Evolutionary conservation across 2,113 vertebrate species (phyloP).

Genomic region (Geococcyx californianus): DNA sequence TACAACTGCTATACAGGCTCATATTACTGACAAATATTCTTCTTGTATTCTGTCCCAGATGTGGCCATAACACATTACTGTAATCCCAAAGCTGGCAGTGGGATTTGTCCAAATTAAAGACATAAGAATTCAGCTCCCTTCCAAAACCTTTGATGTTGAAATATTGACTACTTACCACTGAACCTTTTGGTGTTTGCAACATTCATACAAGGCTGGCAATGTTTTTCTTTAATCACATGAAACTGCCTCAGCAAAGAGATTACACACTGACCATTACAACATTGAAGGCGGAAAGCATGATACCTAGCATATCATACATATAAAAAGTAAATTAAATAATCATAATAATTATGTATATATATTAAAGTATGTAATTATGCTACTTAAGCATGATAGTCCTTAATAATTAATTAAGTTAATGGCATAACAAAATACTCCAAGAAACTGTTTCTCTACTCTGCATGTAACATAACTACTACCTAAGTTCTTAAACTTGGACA

Average conservation of each 20-base stretch:
- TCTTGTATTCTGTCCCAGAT: background rate
- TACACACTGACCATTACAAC: background rate
- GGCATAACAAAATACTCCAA: background rate
- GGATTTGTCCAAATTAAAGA: background rate
- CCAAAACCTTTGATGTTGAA: background rate
- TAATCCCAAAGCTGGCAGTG: background rate
- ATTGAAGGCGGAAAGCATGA: background rate
- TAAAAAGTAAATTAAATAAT: background rate
- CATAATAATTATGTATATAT: background rate
- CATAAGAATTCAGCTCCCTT: background rate
- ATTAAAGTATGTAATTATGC: background rate
- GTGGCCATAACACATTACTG: background rate
- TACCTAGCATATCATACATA: background rate
- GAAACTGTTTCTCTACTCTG: background rate
- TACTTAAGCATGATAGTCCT: background rate
- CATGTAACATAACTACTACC: background rate
- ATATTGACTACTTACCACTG: background rate
- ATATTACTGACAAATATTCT: background rate
- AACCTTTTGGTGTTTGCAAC: background rate
- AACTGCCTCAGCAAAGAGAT: background rate
- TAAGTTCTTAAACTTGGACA: background rate
- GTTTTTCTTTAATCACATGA: background rate
- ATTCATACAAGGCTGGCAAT: background rate
- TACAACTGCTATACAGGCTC: background rate
- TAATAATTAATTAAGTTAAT: slow-evolving; percentile 4